phyloP scores from a whole-genome alignment of 1,140 invertebrate genomes.

The Ips nitidus region DNA sequence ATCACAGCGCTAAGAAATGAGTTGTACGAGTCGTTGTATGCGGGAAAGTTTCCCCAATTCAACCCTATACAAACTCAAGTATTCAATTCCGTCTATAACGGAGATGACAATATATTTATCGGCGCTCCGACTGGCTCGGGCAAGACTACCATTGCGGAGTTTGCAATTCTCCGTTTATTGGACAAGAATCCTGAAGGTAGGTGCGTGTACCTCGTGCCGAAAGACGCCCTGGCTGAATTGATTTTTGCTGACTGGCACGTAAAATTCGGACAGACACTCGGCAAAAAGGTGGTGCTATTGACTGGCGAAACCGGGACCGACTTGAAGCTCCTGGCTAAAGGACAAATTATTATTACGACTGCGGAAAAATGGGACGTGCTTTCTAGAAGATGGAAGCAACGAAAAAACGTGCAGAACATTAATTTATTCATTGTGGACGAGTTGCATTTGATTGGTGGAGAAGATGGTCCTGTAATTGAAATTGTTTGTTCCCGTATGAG shows the following conservation, averaged over 20 bases:
- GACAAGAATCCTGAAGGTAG: slow-evolving; percentile 69
- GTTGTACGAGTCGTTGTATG: slow-evolving; percentile 84
- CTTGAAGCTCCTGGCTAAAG: slow-evolving; percentile 88
- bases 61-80: slow-evolving; percentile 99
- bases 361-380: slow-evolving; percentile 99
- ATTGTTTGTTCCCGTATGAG: slow-evolving; percentile 96
- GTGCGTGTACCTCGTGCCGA: slow-evolving; percentile 93
- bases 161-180: slow-evolving; percentile 90
- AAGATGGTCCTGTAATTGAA: slow-evolving; percentile 92
- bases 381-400: slow-evolving; percentile 96
- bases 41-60: slow-evolving; percentile 87
- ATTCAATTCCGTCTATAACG: slow-evolving; percentile 98
- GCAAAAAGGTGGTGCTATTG: slow-evolving; percentile 88
- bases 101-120: slow-evolving; percentile 98
- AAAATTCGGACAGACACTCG: slow-evolving; percentile 81
- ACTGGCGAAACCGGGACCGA: slow-evolving; percentile 98
- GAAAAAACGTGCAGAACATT: slow-evolving; percentile 97
- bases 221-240: slow-evolving; percentile 89
- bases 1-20: slow-evolving; percentile 82
- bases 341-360: slow-evolving; percentile 93
- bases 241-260: slow-evolving; percentile 89
- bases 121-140: slow-evolving; percentile 97
- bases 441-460: slow-evolving; percentile 86
- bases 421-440: slow-evolving; percentile 98
- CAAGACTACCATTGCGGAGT: slow-evolving; percentile 96